phyloP scores from a whole-genome alignment of 2,888 invertebrate genomes.

The Drosophila hamatofila region DNA sequence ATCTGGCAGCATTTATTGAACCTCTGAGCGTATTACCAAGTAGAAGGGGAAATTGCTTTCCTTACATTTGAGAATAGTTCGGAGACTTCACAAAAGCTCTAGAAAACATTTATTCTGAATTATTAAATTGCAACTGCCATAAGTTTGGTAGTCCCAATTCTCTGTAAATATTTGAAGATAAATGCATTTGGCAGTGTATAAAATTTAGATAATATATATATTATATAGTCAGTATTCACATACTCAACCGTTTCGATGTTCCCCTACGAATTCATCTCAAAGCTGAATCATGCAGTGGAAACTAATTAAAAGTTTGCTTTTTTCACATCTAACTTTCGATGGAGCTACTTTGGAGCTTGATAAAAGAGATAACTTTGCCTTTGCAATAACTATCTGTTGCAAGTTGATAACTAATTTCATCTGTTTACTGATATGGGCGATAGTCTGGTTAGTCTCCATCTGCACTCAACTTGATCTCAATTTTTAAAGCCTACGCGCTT shows the following conservation, averaged over 20 bases:
- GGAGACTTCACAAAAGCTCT: slow-evolving; percentile 28
- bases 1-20: slow-evolving; percentile 35
- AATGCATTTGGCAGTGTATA: neutral
- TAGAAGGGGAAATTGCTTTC: slow-evolving; percentile 38
- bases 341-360: neutral
- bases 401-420: neutral
- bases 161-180: neutral
- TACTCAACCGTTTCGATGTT: too few relatives aligned
- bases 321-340: slow-evolving; percentile 1
- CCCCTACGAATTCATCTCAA: neutral
- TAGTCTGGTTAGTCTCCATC: neutral
- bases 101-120: slow-evolving; percentile 40
- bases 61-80: slow-evolving; percentile 37
- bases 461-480: neutral
- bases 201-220: too few relatives aligned
- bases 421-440: neutral
- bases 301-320: neutral
- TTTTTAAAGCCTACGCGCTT: neutral
- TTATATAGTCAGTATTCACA: too few relatives aligned
- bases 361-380: neutral
- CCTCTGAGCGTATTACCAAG: slow-evolving; percentile 42
- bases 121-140: slow-evolving; percentile 15
- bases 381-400: neutral
- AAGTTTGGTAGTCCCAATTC: neutral
- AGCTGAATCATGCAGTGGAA: neutral